A percentile compares a stretch with the other conserved stretches of the same genome.
phyloP scores from a whole-genome alignment of 2,888 invertebrate species.

The Parnassius glacialis region DNA sequence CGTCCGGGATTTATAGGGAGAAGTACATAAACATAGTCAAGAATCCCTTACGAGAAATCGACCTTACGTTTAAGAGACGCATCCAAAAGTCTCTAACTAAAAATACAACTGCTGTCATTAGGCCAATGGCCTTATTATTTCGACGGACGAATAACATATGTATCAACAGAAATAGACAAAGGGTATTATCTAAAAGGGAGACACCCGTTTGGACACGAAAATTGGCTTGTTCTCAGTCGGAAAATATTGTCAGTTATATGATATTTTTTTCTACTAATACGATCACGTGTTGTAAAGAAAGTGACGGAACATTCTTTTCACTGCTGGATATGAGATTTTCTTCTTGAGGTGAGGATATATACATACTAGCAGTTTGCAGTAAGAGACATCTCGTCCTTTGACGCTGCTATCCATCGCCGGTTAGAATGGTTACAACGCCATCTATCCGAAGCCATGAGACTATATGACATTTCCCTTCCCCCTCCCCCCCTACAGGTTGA shows the following conservation, averaged over 20 bases:
- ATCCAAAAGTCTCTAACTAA: conserved; percentile 59
- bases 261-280: conserved; percentile 41
- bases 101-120: conserved; percentile 72
- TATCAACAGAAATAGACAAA: conserved; percentile 69
- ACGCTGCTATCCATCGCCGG: too few relatives aligned
- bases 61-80: conserved; percentile 48
- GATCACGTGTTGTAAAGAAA: background rate
- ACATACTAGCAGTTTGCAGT: too few relatives aligned
- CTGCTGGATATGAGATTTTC: too few relatives aligned
- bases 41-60: conserved; percentile 36
- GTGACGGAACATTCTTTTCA: background rate
- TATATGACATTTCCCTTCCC: too few relatives aligned
- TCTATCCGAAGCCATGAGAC: too few relatives aligned
- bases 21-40: conserved; percentile 27
- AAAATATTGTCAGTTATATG: conserved; percentile 60
- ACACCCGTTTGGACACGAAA: conserved; percentile 51
- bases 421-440: too few relatives aligned
- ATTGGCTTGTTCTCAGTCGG: conserved; percentile 64
- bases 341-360: too few relatives aligned
- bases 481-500: too few relatives aligned
- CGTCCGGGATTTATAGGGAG: conserved; percentile 13
- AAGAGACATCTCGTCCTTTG: too few relatives aligned
- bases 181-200: conserved; percentile 73
- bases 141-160: conserved; percentile 76
- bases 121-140: conserved; percentile 80